Evolutionary conservation across 2,113 vertebrate genomes (phyloP).

Genomic region (Atrichornis clamosus): DNA sequence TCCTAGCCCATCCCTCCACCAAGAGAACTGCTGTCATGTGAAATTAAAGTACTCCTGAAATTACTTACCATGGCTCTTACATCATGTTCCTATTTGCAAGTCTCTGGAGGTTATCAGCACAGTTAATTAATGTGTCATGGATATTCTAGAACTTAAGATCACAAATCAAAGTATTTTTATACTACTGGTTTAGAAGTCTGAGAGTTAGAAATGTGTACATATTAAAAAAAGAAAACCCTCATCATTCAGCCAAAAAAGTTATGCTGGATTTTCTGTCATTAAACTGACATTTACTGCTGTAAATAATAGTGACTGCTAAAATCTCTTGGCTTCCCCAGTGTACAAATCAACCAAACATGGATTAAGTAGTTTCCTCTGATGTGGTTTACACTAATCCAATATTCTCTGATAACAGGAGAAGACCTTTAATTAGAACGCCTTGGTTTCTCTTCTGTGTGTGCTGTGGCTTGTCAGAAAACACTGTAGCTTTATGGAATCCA

Average conservation of each 20-base stretch:
- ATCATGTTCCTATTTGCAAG: background rate
- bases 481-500: background rate
- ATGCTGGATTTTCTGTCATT: background rate
- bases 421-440: background rate
- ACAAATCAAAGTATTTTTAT: background rate
- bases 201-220: background rate
- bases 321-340: slow-evolving; percentile 8
- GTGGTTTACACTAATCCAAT: slow-evolving; percentile 34
- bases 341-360: slow-evolving; percentile 12
- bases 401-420: slow-evolving; percentile 15
- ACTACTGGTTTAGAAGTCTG: background rate
- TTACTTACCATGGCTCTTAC: background rate
- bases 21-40: background rate
- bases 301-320: slow-evolving; percentile 48
- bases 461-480: background rate
- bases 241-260: background rate
- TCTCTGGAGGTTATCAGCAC: background rate
- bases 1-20: background rate
- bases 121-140: background rate
- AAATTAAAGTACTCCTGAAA: slow-evolving; percentile 12
- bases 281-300: slow-evolving; percentile 30
- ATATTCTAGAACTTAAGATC: background rate
- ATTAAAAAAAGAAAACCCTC: background rate
- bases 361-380: slow-evolving; percentile 45
- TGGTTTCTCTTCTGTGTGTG: background rate